Evolutionary conservation across 2,888 invertebrate genomes (phyloP), one percentile per base, ranked within the genome.

Genomic region (Conistra vaccinii): DNA sequence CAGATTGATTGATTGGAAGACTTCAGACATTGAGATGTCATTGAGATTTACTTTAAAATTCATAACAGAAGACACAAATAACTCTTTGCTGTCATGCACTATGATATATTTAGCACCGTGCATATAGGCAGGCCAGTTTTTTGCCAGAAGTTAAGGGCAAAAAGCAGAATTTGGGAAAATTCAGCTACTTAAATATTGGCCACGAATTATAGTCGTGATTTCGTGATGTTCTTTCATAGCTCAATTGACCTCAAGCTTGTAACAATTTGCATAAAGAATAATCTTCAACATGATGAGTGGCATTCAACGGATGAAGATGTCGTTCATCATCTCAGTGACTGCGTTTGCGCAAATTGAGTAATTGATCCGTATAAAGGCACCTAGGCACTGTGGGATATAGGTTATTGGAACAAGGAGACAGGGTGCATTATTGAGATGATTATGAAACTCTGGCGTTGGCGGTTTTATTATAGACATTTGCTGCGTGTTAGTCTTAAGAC

Each of bases 321-420:
- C 86, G 76, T 74, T 86, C 81, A 85, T 86, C 80, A 80, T 86
- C 53, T 51, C 26, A 67, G 58, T 32, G 71, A 39, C 29, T 76
- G 20, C 42, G 72, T 81, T 79, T 76, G 32, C 1, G 51, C 69
- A 71, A 79, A 77, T 79, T 82, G 71, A 62, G 78, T 79, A 82
- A 82, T 79, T 23, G 65, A 76, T 61, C 48, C n/a, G 29, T 70
- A 63, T 69, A 48, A 23, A 42, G 57, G n/a, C 42, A 32, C 23
- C 23, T 55, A 58, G 29, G 17, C 7, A 26, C 10, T 55, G 32
- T 42, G 35, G 42, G 63, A 81, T 74, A 60, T 81, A 68, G 81
- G 73, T 74, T 81, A 81, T 73, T 48, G 53, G 67, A 10, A 39
- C 14, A 14, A 48, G 65, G 32, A 71, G 20, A 62, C 35, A 23